Evolutionary conservation across 2,888 invertebrate species (phyloP), one percentile per base, ranked within the genome.

Genomic region (Dryadula phaetusa): DNA sequence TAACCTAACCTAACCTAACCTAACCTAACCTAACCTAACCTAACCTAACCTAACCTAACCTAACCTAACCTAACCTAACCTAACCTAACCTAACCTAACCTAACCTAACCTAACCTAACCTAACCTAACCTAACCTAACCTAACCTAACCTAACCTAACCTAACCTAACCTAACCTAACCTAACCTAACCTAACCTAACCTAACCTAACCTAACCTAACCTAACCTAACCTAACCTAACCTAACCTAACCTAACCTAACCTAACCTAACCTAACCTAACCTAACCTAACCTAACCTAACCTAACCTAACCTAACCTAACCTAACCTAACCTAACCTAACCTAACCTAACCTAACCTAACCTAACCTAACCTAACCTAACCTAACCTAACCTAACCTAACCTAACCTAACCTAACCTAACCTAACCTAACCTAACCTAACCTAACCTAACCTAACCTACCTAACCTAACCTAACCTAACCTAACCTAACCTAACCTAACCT

Each of bases 1-100:
- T 53, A 53, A 53, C 53, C 53, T 53, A 53, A 53, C 53, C 53
- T 53, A 53, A 53, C 53, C 53, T 53, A 53, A 53, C 53, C 53
- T 53, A 53, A 53, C 53, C 53, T 53, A 53, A 53, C 53, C 53
- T 53, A 53, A 53, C 53, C 53, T 53, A 53, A 53, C 53, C 53
- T 32, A 53, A 53, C 53, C 53, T 53, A 53, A 53, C 53, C 53
- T 53, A 53, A 53, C 53, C 53, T 32, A 53, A 37, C n/a, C n/a
- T n/a, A n/a, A n/a, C n/a, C n/a, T n/a, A n/a, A n/a, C n/a, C n/a
- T 32, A 32, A 53, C 53, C 53, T 53, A 53, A 53, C 53, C 53
- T 53, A 53, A 53, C 53, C 53, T 53, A 53, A 53, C 53, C 53
- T 53, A 53, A 53, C 53, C 53, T 53, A 53, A 53, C 53, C 53